Conservation (phyloP, 2,797 vertebrate genomes). For the Hapalemur alaotrensis region DNA sequence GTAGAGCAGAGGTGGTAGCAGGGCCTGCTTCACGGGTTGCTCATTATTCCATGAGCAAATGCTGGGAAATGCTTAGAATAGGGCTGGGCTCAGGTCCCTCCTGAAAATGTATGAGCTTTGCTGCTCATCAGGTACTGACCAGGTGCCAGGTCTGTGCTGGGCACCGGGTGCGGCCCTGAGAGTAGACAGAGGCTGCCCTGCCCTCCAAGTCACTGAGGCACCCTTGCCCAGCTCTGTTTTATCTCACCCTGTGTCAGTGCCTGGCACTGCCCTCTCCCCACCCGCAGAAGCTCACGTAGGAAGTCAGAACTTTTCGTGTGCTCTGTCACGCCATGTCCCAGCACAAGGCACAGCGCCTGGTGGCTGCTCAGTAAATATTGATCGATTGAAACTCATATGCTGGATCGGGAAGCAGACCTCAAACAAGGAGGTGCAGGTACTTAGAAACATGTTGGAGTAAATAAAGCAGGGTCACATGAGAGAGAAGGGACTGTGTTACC, state of each 20-base stretch:
- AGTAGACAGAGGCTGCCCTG: background rate
- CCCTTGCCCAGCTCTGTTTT: background rate
- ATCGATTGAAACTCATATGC: background rate
- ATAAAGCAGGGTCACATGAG: background rate
- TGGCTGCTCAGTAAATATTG: conserved; percentile 19
- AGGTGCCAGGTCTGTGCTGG: background rate
- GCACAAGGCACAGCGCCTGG: background rate
- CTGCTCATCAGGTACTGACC: background rate
- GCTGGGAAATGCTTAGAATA: too few species aligned
- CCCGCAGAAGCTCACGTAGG: background rate
- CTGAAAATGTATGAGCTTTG: background rate
- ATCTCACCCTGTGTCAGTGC: background rate
- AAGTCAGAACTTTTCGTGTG: background rate
- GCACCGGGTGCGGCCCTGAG: background rate
- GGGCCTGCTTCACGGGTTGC: background rate
- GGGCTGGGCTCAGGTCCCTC: background rate
- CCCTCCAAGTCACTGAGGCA: background rate
- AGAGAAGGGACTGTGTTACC: background rate
- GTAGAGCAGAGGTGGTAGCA: background rate
- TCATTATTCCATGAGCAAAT: background rate
- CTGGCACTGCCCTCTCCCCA: background rate
- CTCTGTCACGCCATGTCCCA: background rate
- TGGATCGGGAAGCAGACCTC: background rate
- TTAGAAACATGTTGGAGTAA: background rate
- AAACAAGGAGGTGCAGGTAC: background rate